phyloP scores from a whole-genome alignment of 2,888 invertebrate genomes.

The Drosophila nigritarsus region DNA sequence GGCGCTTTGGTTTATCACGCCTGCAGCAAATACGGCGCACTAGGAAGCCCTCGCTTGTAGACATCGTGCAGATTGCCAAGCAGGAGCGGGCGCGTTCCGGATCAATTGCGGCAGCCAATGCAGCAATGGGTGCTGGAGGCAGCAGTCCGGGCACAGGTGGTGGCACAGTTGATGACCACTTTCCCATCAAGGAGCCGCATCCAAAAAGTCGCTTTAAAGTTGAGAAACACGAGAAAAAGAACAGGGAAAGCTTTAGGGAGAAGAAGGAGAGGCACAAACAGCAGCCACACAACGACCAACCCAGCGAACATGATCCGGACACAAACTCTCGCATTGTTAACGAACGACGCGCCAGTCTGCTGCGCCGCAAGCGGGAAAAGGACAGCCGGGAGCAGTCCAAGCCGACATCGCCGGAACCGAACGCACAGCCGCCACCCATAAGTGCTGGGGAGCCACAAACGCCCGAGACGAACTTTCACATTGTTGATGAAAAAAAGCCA shows the following conservation, averaged over 20 bases:
- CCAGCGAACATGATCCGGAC: constrained; percentile 81
- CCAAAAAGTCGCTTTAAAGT: constrained; percentile 81
- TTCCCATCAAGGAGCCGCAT: constrained; percentile 71
- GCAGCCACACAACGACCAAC: constrained; percentile 57
- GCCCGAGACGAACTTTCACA: constrained; percentile 78
- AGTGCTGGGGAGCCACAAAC: constrained; percentile 23
- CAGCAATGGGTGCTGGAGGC: constrained; percentile 34
- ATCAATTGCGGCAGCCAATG: constrained; percentile 47
- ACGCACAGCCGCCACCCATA: constrained; percentile 21
- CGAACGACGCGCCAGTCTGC: constrained; percentile 82
- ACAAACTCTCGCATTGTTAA: constrained; percentile 82
- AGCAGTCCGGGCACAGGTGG: constrained; percentile 28
- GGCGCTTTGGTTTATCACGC: constrained; percentile 73
- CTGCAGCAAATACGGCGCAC: constrained; percentile 79
- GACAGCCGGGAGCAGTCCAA: constrained; percentile 43
- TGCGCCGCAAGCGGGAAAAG: constrained; percentile 74
- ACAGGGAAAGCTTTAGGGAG: constrained; percentile 55
- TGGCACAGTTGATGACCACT: constrained; percentile 25
- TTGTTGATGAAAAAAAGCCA: constrained; percentile 86
- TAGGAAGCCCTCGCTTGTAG: constrained; percentile 83
- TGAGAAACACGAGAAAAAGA: constrained; percentile 68
- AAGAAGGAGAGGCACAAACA: constrained; percentile 60
- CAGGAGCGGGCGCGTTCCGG: constrained; percentile 77
- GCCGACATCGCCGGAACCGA: constrained; percentile 45
- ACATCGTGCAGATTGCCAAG: constrained; percentile 83